phyloP scores from a whole-genome alignment of 2,888 invertebrate genomes.

The Amblyteles armatorius region DNA sequence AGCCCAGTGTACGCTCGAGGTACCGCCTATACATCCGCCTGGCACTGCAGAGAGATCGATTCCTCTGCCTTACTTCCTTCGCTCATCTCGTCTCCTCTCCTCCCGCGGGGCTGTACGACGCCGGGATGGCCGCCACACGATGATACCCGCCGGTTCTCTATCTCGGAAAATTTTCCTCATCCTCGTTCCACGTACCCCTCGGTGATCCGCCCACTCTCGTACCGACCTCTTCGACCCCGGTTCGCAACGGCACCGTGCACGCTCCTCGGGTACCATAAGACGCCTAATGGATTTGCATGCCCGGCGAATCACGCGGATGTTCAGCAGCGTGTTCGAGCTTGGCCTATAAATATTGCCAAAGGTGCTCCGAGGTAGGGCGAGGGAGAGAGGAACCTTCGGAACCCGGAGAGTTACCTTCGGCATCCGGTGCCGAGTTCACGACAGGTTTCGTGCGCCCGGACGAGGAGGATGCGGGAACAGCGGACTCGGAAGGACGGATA shows the following conservation, averaged over 20 bases:
- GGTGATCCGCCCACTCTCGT: slow-evolving; percentile 66
- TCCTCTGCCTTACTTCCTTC: slow-evolving; percentile 15
- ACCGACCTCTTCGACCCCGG: slow-evolving; percentile 65
- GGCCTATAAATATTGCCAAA: slow-evolving; percentile 15
- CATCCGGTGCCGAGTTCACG: slow-evolving; percentile 55
- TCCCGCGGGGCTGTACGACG: slow-evolving; percentile 8
- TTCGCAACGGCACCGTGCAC: slow-evolving; percentile 53
- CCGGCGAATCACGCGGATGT: slow-evolving; percentile 59
- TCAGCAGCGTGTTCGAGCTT: slow-evolving; percentile 30
- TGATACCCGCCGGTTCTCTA: slow-evolving; percentile 44
- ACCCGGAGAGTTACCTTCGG: slow-evolving; percentile 49
- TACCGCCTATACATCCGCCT: background rate
- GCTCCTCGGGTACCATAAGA: slow-evolving; percentile 39
- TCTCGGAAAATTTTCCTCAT: slow-evolving; percentile 48
- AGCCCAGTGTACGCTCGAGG: background rate
- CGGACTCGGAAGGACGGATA: slow-evolving; percentile 52
- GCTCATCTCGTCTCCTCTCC: background rate
- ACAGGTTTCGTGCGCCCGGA: slow-evolving; percentile 53
- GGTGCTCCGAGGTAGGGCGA: slow-evolving; percentile 7
- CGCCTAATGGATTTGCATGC: slow-evolving; percentile 68
- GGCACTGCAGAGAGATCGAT: background rate
- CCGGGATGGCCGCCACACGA: slow-evolving; percentile 19
- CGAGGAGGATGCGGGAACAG: slow-evolving; percentile 30
- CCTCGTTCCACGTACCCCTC: slow-evolving; percentile 49
- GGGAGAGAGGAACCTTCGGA: background rate